Evolutionary conservation across 2,113 vertebrate genomes (phyloP).

Genomic region (Bubo scandiacus): DNA sequence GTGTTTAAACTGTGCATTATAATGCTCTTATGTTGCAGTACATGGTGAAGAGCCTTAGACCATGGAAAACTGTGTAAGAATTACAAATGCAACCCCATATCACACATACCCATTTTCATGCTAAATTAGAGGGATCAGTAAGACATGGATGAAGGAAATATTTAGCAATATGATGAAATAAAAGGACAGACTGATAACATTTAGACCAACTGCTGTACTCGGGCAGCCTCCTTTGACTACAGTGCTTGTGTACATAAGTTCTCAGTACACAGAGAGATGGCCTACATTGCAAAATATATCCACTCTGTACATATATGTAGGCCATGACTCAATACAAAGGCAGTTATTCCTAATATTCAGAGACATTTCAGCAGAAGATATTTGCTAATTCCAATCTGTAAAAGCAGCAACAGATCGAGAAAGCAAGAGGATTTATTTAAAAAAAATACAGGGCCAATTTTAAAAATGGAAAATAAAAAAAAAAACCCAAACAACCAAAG

Average conservation of each 20-base stretch:
- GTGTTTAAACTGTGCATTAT: neutral
- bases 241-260: neutral
- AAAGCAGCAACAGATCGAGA: neutral
- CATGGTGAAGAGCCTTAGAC: neutral
- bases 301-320: neutral
- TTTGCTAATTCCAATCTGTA: neutral
- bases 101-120: too few relatives aligned
- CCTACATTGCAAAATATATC: neutral
- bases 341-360: neutral
- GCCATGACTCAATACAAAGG: neutral
- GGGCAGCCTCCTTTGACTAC: neutral
- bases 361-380: neutral
- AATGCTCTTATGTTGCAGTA: neutral
- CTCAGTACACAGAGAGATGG: neutral
- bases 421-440: neutral
- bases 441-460: neutral
- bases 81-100: too few relatives aligned
- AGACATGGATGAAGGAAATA: neutral
- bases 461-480: neutral
- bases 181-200: neutral
- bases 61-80: fast-evolving
- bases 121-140: neutral
- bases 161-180: neutral
- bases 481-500: neutral
- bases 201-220: neutral